Conservation (phyloP, 2,888 invertebrate genomes). For the Elmis aenea region DNA sequence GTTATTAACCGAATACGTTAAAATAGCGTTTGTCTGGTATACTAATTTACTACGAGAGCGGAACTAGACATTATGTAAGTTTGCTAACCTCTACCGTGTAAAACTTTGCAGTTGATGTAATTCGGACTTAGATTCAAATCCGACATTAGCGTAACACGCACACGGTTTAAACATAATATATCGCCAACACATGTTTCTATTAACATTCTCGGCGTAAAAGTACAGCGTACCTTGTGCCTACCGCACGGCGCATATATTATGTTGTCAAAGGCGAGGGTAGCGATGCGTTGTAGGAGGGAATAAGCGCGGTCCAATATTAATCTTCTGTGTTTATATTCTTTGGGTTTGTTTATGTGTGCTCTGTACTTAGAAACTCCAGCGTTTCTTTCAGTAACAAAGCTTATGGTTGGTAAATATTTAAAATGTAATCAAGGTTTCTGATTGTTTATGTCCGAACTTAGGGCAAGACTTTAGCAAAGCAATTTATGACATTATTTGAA, state of each 20-base stretch:
- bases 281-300: slow-evolving; percentile 5
- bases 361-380: slow-evolving; percentile 15
- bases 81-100: too few relatives aligned
- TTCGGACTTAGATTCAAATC: too few relatives aligned
- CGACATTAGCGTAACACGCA: too few relatives aligned
- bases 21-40: too few relatives aligned
- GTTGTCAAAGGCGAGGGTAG: slow-evolving; percentile 12
- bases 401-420: slow-evolving; percentile 19
- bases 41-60: too few relatives aligned
- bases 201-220: slow-evolving; percentile 11
- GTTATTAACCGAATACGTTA: too few relatives aligned
- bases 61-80: too few relatives aligned
- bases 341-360: slow-evolving; percentile 17
- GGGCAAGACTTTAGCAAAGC: too few relatives aligned
- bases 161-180: slow-evolving; percentile 11
- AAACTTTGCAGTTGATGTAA: too few relatives aligned
- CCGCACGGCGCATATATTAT: slow-evolving; percentile 16
- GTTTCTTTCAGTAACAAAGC: slow-evolving; percentile 15
- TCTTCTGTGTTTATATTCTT: slow-evolving; percentile 19
- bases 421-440: slow-evolving; percentile 21
- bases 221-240: slow-evolving; percentile 9
- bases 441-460: slow-evolving; percentile 15
- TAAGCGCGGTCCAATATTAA: slow-evolving; percentile 15
- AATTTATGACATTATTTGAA: too few relatives aligned
- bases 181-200: slow-evolving; percentile 18